Evolutionary conservation across 2,113 vertebrate genomes (phyloP).

Genomic region (Vulpes lagopus): DNA sequence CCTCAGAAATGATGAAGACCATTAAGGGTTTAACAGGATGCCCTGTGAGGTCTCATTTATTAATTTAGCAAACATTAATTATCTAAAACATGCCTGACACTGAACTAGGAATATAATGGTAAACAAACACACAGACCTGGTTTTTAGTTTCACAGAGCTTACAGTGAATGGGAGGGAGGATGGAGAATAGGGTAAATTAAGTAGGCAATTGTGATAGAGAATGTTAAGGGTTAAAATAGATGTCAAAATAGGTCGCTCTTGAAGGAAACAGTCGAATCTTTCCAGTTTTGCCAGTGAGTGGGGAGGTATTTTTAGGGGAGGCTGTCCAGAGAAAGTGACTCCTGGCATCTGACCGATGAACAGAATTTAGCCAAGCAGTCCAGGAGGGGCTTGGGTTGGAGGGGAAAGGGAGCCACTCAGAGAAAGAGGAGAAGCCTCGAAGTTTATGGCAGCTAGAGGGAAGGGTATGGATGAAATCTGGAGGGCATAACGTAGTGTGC

Average conservation of each 20-base stretch:
- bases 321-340: neutral
- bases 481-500: neutral
- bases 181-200: neutral
- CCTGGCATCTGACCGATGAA: neutral
- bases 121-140: neutral
- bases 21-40: conserved; percentile 66
- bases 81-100: neutral
- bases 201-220: neutral
- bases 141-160: conserved; percentile 27
- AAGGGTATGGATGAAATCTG: neutral
- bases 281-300: neutral
- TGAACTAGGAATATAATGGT: neutral
- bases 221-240: neutral
- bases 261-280: neutral
- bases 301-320: neutral
- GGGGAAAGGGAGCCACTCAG: neutral
- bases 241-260: neutral
- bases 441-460: neutral
- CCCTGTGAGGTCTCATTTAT: conserved; percentile 40
- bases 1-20: conserved; percentile 19
- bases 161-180: neutral
- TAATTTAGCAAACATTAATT: conserved; percentile 64
- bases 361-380: neutral
- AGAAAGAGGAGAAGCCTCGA: neutral
- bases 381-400: neutral